A percentile compares a stretch with the other conserved stretches of the same genome.
phyloP scores from a whole-genome alignment of 2,888 invertebrate species.

The Hydrotaea cyrtoneurina region DNA sequence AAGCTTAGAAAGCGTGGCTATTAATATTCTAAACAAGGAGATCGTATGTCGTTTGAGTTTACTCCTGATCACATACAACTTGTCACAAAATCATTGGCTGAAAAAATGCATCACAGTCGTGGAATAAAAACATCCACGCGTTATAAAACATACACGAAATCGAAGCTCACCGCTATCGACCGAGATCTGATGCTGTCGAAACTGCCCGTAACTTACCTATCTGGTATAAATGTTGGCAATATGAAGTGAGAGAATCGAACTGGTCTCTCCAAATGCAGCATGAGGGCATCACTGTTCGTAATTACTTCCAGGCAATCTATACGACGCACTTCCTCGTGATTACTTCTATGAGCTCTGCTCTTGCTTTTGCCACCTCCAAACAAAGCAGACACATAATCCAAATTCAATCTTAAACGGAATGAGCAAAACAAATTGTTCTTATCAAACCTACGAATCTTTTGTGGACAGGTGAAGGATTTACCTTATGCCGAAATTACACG shows the following conservation, averaged over 20 bases:
- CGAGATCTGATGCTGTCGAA: too few relatives aligned
- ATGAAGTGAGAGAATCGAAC: slow-evolving; percentile 85
- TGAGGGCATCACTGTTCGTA: slow-evolving; percentile 83
- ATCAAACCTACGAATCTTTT: not conserved
- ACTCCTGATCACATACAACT: too few relatives aligned
- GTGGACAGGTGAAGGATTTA: slow-evolving; percentile 59
- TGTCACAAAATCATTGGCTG: too few relatives aligned
- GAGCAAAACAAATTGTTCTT: not conserved
- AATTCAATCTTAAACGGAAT: slow-evolving; percentile 81
- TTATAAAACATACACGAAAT: too few relatives aligned
- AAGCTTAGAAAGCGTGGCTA: too few relatives aligned
- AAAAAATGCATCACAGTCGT: too few relatives aligned
- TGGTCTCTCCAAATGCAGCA: slow-evolving; percentile 84
- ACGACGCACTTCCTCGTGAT: slow-evolving; percentile 86
- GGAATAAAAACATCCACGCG: too few relatives aligned
- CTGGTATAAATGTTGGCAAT: slow-evolving; percentile 84
- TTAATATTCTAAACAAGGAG: too few relatives aligned
- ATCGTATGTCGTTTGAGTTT: too few relatives aligned
- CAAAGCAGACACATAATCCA: slow-evolving; percentile 84
- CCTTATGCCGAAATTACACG: slow-evolving; percentile 81
- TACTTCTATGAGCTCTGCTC: slow-evolving; percentile 83
- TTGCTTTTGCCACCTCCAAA: slow-evolving; percentile 86
- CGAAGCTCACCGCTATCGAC: too few relatives aligned
- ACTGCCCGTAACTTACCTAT: slow-evolving; percentile 80
- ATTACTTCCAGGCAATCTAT: slow-evolving; percentile 84